These are phyloP conservation scores for Typhlichthys subterraneus DNA, from an alignment of 2,797 vertebrate species.

Conservation along the genomic window DNA sequence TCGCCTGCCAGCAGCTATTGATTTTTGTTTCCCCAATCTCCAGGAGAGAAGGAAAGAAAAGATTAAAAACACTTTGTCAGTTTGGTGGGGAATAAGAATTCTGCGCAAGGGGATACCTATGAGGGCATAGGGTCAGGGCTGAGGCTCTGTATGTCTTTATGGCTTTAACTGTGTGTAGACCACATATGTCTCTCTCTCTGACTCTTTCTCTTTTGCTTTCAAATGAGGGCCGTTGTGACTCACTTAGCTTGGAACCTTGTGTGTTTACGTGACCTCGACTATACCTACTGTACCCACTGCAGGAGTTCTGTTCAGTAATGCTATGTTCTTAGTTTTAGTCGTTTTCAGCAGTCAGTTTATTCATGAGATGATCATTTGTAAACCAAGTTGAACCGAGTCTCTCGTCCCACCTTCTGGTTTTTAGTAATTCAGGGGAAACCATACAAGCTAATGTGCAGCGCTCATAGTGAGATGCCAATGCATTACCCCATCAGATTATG, in stretches of 20 bases:
- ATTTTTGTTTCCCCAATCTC: slow-evolving; percentile 99
- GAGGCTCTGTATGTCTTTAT: slow-evolving; percentile 79
- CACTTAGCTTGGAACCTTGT: neutral
- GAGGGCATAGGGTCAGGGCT: slow-evolving; percentile 81
- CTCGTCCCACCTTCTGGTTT: slow-evolving; percentile 36
- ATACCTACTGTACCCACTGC: neutral
- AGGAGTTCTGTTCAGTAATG: no score
- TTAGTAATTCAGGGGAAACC: slow-evolving; percentile 42
- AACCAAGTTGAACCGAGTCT: slow-evolving; percentile 31
- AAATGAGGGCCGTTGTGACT: neutral
- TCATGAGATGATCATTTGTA: slow-evolving; percentile 49
- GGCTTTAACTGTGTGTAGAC: slow-evolving; percentile 77
- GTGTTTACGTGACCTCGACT: no score
- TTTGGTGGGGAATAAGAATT: slow-evolving; percentile 99
- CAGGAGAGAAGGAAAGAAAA: slow-evolving; percentile 97
- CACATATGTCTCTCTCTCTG: slow-evolving; percentile 58
- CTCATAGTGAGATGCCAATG: slow-evolving; percentile 67
- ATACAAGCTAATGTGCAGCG: slow-evolving; percentile 26
- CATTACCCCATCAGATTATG: slow-evolving; percentile 71
- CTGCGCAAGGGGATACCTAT: slow-evolving; percentile 84
- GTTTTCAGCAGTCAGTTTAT: slow-evolving; percentile 30
- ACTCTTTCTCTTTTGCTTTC: slow-evolving; percentile 42
- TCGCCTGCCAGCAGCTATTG: slow-evolving; percentile 97
- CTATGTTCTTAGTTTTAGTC: slow-evolving; percentile 39
- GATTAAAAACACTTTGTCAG: slow-evolving; percentile 99